Base-by-base conservation (phyloP, 2,888 invertebrate genomes). In the Hoplodrina ambigua region DNA sequence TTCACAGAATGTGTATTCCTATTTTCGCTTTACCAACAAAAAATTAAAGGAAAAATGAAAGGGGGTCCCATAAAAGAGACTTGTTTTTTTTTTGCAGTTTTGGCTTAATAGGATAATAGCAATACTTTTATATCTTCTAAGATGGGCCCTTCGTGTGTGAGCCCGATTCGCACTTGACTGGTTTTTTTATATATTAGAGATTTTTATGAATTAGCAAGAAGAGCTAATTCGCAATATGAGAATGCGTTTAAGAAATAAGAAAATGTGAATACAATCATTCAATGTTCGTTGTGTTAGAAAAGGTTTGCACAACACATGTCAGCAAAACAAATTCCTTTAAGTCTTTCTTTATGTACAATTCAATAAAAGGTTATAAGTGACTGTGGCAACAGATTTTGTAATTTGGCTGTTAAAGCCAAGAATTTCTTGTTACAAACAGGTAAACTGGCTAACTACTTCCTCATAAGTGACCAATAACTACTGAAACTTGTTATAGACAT, bases 361-460 rank as follows among this genome's bases (percentile, higher is more conserved):
- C 7, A 44, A 50, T 0, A 15, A 50, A 49, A 6, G 30, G 19
- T 56, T 17, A 11, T 8, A 25, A 20, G 33, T 25, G 1, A 55
- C 4, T 55, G 10, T 19, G 17, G 17, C 15, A 17, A 1, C 4
- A 17, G 4, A 46, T 17, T 15, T 17, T 46, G 52, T 25, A 8
- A 44, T 44, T 62, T 11, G 17, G 25, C 11, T 52, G 44, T 25
- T 19, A 33, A 19, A 50, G 13, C 49, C 20, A 63, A 25, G 41
- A 44, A 17, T 50, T 7, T 10, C 33, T 25, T 37, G 17, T 25
- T n/a, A 72, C 4, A 46, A 37, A 46, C 46, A 37, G 55, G 33
- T 44, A 72, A 56, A 72, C 56, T 61, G 20, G 25, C 13, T 25
- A 52, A 57, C 44, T 37, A 53, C 72, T 72, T 72, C 72, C 72